Percentiles rank a stretch among this genome's conserved stretches.
phyloP scores from a whole-genome alignment of 2,888 invertebrate genomes.

The Synergus itoensis region DNA sequence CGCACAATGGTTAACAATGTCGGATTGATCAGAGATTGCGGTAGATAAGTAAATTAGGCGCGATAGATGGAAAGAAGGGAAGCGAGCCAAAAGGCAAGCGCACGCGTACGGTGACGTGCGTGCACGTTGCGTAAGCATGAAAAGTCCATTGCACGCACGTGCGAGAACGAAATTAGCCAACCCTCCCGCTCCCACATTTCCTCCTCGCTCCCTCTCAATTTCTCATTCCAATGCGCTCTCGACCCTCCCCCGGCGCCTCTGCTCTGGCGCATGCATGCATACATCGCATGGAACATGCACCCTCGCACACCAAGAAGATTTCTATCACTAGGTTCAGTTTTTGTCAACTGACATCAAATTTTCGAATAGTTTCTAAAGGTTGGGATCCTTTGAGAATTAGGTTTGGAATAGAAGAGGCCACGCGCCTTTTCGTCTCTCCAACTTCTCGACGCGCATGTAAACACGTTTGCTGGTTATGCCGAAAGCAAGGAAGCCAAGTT shows the following conservation, averaged over 20 bases:
- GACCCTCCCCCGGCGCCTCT: conserved; percentile 33
- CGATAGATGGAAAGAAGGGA: conserved; percentile 21
- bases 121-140: conserved; percentile 62
- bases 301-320: neutral
- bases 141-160: conserved; percentile 66
- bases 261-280: conserved; percentile 18
- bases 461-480: conserved; percentile 45
- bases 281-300: neutral
- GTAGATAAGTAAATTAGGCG: conserved; percentile 29
- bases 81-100: conserved; percentile 46
- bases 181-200: conserved; percentile 53
- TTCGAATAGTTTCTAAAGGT: no score
- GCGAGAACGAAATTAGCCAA: conserved; percentile 71
- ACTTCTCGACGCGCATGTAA: conserved; percentile 47
- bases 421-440: conserved; percentile 43
- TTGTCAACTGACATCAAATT: neutral
- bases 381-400: no score
- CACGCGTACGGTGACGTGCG: conserved; percentile 47
- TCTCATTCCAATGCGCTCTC: conserved; percentile 15
- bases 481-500: conserved; percentile 56
- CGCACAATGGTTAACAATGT: conserved; percentile 5
- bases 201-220: conserved; percentile 35
- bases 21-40: conserved; percentile 12
- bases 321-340: conserved; percentile 12
- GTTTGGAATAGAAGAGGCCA: no score